A percentile compares a stretch with the other conserved stretches of the same genome.
Conservation (phyloP, 2,888 invertebrate species). For the Petrolisthes cinctipes region DNA sequence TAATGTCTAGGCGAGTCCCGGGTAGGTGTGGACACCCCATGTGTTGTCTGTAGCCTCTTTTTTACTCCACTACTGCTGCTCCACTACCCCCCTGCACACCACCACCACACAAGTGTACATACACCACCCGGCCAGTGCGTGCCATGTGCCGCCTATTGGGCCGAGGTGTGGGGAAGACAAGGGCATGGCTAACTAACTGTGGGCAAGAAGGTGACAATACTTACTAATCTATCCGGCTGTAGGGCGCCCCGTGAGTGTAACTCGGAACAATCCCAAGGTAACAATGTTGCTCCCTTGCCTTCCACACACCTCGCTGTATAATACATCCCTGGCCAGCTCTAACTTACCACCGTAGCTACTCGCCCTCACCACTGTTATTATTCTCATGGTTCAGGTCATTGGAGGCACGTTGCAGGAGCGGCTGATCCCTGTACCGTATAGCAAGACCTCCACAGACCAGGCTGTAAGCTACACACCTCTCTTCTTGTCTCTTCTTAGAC, state of each 20-base stretch:
- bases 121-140: constrained; percentile 55
- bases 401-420: constrained; percentile 99
- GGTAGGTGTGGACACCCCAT: constrained; percentile 64
- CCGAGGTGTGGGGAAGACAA: constrained; percentile 64
- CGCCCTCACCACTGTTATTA: constrained; percentile 77
- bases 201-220: constrained; percentile 31
- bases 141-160: constrained; percentile 54
- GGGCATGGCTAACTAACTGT: constrained; percentile 45
- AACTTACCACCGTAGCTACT: constrained; percentile 78
- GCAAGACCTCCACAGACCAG: constrained; percentile 99
- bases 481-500: constrained; percentile 65
- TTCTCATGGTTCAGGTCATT: constrained; percentile 83
- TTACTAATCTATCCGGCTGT: constrained; percentile 32
- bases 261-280: not conserved
- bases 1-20: constrained; percentile 64
- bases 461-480: constrained; percentile 88
- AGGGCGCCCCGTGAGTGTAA: constrained; percentile 22
- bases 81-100: constrained; percentile 65
- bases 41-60: constrained; percentile 62
- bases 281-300: constrained; percentile 55
- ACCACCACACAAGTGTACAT: constrained; percentile 65
- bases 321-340: constrained; percentile 65
- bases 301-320: constrained; percentile 62
- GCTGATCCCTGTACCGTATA: constrained; percentile 99
- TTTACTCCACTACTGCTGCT: constrained; percentile 64